Evolutionary conservation across 2,113 vertebrate genomes (phyloP).

Genomic region (Notarius lentiginosus): DNA sequence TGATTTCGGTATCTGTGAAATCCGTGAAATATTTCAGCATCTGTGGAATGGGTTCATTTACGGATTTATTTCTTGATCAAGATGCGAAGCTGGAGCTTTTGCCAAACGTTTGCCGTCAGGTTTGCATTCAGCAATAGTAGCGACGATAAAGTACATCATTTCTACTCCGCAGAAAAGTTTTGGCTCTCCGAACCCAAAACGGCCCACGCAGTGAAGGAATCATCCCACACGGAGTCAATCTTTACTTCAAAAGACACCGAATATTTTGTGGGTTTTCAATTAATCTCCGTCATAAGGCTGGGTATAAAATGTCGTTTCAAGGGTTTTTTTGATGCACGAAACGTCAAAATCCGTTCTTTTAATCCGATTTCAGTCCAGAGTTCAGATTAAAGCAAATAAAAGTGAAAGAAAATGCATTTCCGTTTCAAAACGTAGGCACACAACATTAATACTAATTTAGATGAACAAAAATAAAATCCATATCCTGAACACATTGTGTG

Average conservation of each 20-base stretch:
- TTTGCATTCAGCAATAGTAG: not conserved
- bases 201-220: not conserved
- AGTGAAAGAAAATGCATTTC: not conserved
- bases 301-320: no score
- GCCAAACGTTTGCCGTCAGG: not conserved
- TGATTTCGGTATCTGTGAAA: not conserved
- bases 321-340: not conserved
- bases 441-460: not conserved
- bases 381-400: no score
- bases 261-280: no score
- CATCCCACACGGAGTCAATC: not conserved
- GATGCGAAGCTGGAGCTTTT: not conserved
- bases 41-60: not conserved
- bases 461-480: not conserved
- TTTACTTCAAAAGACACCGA: not conserved
- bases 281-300: no score
- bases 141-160: not conserved
- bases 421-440: not conserved
- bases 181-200: not conserved
- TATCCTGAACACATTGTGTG: not conserved
- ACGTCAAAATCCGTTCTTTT: not conserved
- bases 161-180: no score
- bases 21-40: no score
- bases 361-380: not conserved
- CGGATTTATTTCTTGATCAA: not conserved